Conservation (phyloP, 2,888 invertebrate species). For the Embidobia sp. region DNA sequence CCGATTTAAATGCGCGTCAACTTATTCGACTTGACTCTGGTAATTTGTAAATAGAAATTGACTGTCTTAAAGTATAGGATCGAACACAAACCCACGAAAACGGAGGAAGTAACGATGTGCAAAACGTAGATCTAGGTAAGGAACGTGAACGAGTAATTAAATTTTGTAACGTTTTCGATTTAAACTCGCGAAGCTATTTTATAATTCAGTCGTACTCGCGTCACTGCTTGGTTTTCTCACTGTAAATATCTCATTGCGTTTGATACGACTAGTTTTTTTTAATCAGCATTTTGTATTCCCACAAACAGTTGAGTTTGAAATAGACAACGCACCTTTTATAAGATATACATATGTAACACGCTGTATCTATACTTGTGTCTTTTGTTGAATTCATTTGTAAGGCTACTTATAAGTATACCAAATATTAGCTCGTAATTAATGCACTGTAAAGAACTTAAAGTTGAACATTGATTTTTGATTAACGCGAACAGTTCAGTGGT, state of each 20-base stretch:
- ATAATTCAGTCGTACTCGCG: too few species aligned
- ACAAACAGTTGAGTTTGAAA: conserved; percentile 2
- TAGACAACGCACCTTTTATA: conserved; percentile 24
- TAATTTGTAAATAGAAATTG: conserved; percentile 33
- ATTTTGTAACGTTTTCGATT: too few species aligned
- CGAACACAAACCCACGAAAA: too few species aligned
- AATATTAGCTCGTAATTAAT: conserved; percentile 37
- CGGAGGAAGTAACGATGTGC: too few species aligned
- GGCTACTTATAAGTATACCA: conserved; percentile 37
- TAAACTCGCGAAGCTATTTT: too few species aligned
- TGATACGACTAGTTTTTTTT: conserved; percentile 19
- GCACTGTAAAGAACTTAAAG: conserved; percentile 35
- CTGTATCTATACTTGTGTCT: conserved; percentile 15
- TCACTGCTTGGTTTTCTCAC: too few species aligned
- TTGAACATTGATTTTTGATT: too few species aligned
- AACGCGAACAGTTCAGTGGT: too few species aligned
- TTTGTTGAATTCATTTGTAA: conserved; percentile 43
- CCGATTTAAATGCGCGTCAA: conserved; percentile 8
- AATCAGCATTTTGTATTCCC: conserved; percentile 6
- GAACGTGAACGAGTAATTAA: too few species aligned
- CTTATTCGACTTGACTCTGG: conserved; percentile 18
- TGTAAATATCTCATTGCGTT: conserved; percentile 26
- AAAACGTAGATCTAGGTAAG: too few species aligned
- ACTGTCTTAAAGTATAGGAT: conserved; percentile 22
- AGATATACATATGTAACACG: too few species aligned